Base-by-base conservation (phyloP, 2,113 vertebrate species). In the Dromaius novaehollandiae region DNA sequence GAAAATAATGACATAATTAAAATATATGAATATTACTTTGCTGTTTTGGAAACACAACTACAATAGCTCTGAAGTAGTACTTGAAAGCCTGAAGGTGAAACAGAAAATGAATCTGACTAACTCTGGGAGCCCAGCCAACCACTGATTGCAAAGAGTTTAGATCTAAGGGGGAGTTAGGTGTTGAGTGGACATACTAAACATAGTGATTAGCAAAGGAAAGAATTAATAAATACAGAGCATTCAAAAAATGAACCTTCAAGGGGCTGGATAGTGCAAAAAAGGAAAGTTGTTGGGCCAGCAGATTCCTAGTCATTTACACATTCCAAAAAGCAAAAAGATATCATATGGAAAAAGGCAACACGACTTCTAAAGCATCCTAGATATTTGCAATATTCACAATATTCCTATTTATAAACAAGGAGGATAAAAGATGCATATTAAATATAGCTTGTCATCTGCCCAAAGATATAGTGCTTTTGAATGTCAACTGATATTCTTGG, bases 201-300 rank as follows among this genome's bases (percentile, higher is more conserved):
- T 16, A 93, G 60, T 97, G 93, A 96, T 96, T 97, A 89, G 82
- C 87, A 91, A 92, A 91, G 95, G 94, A 96, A 97, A 95, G 84
- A 60, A 95, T 96, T 96, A 95, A 97, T 96, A 96, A 95, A 95
- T 92, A 95, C 7, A 26, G 63, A 95, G 55, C 21, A 60, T 89
- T 80, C 82, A 81, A 86, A 91, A 91, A 88, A 85, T 70, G 36
- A 91, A 60, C 46, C 32, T 82, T 76, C 58, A 77, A 77, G 63
- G 66, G 0, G 0, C 80, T n/a, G 19, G 75, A n/a, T 42, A 91
- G 36, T 42, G n/a, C 30, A 58, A 80, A 93, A 26, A 95, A 42
- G 30, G 63, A 63, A 95, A 63, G 21, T 53, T 92, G 32, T 60
- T 20, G 26, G 58, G 22, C 36, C 46, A 83, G 48, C 66, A 74